phyloP scores from a whole-genome alignment of 2,888 invertebrate genomes.

The Meganola albula region DNA sequence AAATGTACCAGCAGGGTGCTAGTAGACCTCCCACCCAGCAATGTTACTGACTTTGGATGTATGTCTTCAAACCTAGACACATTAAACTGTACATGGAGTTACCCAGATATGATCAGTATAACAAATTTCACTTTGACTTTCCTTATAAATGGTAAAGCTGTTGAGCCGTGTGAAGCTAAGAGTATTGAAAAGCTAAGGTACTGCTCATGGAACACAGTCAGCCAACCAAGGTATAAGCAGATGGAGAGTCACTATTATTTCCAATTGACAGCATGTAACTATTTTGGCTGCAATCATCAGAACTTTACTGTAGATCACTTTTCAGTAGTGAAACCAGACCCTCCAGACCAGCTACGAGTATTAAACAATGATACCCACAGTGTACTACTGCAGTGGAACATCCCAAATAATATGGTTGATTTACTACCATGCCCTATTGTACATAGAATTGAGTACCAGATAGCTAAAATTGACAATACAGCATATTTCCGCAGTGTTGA shows the following conservation, averaged over 20 bases:
- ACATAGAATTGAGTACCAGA: slow-evolving; percentile 68
- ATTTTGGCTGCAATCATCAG: slow-evolving; percentile 74
- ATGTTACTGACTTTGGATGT: slow-evolving; percentile 84
- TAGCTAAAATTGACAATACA: slow-evolving; percentile 64
- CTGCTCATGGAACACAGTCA: slow-evolving; percentile 51
- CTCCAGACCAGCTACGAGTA: slow-evolving; percentile 44
- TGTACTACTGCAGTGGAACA: slow-evolving; percentile 54
- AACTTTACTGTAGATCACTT: slow-evolving; percentile 79
- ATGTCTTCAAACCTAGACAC: slow-evolving; percentile 84
- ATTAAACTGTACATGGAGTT: slow-evolving; percentile 85
- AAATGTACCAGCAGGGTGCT: slow-evolving; percentile 48
- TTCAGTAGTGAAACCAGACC: slow-evolving; percentile 58
- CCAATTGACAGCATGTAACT: slow-evolving; percentile 78
- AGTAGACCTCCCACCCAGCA: slow-evolving; percentile 76
- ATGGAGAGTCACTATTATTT: slow-evolving; percentile 74
- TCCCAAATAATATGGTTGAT: slow-evolving; percentile 54
- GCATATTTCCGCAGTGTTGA: slow-evolving; percentile 61
- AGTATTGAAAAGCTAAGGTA: slow-evolving; percentile 29
- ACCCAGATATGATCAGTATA: slow-evolving; percentile 61
- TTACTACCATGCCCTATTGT: slow-evolving; percentile 52
- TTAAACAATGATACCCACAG: slow-evolving; percentile 48
- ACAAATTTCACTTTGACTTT: slow-evolving; percentile 48
- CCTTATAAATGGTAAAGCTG: slow-evolving; percentile 35
- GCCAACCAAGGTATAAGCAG: slow-evolving; percentile 62
- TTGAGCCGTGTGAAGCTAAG: slow-evolving; percentile 35